Base-by-base conservation (phyloP, 1,140 invertebrate species). In the Ooceraea biroi region DNA sequence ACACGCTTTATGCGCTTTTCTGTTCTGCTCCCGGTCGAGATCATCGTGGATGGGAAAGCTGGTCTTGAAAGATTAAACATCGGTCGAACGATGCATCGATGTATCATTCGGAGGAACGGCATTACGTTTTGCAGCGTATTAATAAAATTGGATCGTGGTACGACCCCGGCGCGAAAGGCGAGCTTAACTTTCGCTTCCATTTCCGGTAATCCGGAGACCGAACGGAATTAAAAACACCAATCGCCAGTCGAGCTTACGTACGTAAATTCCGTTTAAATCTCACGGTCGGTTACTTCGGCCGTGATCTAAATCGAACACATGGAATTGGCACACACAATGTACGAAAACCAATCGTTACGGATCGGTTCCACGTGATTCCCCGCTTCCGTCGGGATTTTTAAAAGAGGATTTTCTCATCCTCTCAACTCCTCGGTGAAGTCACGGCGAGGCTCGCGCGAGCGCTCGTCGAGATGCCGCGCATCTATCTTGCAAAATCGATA, bases 231-330 rank as follows among this genome's bases (percentile, higher is more conserved):
- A 63, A 55, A 22, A 19, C 25, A 3, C 12, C 57, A 19, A 36
- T 50, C 25, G 27, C 44, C 1, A 1, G 30, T 30, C n/a, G 22
- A 27, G 46, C 27, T 36, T 44, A 65, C 17, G 44, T 77, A 63
- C 48, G 14, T 50, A 65, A 63, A 77, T 77, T 77, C 36, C 0
- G 44, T 66, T 68, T 25, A 50, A 63, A 68, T 30, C 30, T 68
- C 22, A 78, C 11, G 10, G 27, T 14, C 58, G 41, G 22, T 52
- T 55, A 36, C 11, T 19, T 55, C 19, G 48, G 36, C 10, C 27
- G 30, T 77, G 22, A 80, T 69, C 22, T 57, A 44, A 78, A 78
- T 57, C 63, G 68, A 69, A 57, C 61, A 27, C 14, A 46, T 46
- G 48, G 61, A 77, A 78, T 55, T 78, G 50, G 46, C 50, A 69